Conservation (phyloP, 2,888 invertebrate species). For the Oligia fasciuncula region DNA sequence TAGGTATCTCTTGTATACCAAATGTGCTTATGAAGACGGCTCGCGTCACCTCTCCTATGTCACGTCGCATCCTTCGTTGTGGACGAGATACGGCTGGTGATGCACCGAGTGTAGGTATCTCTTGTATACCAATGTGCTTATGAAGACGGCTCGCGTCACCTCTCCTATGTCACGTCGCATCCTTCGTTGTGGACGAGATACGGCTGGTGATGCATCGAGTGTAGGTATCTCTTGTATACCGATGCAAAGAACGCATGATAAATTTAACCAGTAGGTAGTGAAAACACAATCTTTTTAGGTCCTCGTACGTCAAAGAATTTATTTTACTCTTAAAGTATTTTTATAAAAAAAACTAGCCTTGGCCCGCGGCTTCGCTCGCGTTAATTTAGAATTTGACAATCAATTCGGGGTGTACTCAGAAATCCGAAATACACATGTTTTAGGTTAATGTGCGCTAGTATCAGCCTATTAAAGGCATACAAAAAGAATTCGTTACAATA, state of each 20-base stretch:
- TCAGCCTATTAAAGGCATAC: no score
- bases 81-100: neutral
- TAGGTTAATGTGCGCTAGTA: no score
- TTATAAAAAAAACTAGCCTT: neutral
- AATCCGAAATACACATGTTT: no score
- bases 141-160: neutral
- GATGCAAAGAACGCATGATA: neutral
- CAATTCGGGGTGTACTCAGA: no score
- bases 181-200: neutral
- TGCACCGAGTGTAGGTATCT: neutral
- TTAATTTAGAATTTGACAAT: no score
- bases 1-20: neutral
- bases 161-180: neutral
- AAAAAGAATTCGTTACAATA: no score
- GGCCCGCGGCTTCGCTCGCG: no score
- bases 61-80: neutral
- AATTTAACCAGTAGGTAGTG: neutral
- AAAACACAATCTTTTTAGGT: neutral
- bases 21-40: neutral
- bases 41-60: neutral
- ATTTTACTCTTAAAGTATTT: neutral
- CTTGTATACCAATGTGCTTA: neutral
- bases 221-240: neutral
- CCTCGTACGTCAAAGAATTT: neutral
- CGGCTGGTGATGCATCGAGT: neutral